Evolutionary conservation across 1,140 invertebrate genomes (phyloP), one percentile per base, ranked within the genome.

Genomic region (Papilio machaon): DNA sequence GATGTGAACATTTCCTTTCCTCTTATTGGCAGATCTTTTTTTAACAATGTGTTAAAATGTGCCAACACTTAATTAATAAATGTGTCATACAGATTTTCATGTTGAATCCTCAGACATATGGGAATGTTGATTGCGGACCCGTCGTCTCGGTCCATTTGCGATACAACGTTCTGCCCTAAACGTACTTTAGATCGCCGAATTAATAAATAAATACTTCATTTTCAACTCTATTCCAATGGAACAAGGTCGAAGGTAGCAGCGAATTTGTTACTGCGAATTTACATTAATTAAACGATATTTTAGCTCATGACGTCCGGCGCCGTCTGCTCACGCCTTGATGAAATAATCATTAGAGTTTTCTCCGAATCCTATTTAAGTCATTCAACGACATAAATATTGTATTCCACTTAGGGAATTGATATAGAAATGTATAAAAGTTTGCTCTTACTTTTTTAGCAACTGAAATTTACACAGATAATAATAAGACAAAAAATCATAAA

Each of bases 221-320:
- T 80, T 87, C 30, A 79, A 79, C 85, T 81, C 82, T 89, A 85
- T 81, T 38, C 4, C 77, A 1, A 74, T 73, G 19, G 73, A n/a
- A 83, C 89, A 86, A 85, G 60, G 79, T 79, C 80, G 77, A 82
- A 75, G 35, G 13, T 60, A 38, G 47, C 70, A 5, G 81, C 70
- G 80, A 77, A 79, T 19, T 35, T 46, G 77, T 73, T 54, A 73
- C 0, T 82, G 82, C 30, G 81, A 81, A 80, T 85, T 86, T 84
- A 84, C 84, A 86, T 90, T 91, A 91, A 92, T 91, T 91, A 90
- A 90, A 89, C 82, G 82, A 88, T 90, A 89, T 90, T 86, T 88
- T 88, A 87, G 76, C 60, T 75, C 75, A 80, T 86, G 89, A 85
- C 87, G 82, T 81, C 80, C 81, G 85, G 87, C 88, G 88, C 89